Conservation (phyloP, 1,140 invertebrate species). For the Cyphomyrmex costatus region DNA sequence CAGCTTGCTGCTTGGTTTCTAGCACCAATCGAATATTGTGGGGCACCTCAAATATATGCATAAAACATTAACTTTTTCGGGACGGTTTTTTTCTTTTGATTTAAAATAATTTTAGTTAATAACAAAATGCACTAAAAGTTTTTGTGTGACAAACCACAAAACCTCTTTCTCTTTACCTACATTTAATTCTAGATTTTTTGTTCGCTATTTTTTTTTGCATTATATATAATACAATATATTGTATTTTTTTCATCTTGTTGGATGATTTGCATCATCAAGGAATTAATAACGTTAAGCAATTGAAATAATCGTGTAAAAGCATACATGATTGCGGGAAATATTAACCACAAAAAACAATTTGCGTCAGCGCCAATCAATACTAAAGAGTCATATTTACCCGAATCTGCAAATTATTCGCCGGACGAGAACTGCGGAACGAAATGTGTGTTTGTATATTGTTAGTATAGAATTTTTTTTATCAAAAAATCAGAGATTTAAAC, state of each 20-base stretch:
- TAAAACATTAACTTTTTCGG: no score
- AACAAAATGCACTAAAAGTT: no score
- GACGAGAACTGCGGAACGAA: background rate
- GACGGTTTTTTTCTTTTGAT: no score
- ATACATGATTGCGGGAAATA: background rate
- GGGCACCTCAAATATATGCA: background rate
- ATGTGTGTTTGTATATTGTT: slow-evolving; percentile 13
- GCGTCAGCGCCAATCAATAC: slow-evolving; percentile 4
- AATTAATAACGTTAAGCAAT: background rate
- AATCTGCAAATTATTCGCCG: background rate
- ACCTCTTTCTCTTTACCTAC: no score
- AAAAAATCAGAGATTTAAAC: background rate
- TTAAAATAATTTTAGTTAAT: no score
- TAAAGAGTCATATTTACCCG: background rate
- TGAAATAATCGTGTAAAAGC: background rate
- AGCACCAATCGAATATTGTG: slow-evolving; percentile 2
- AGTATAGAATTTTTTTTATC: background rate
- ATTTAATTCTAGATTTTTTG: no score
- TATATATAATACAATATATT: no score
- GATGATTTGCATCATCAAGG: no score
- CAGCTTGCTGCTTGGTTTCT: background rate
- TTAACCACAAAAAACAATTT: slow-evolving; percentile 8
- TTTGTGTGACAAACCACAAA: no score
- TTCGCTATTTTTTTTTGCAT: no score
- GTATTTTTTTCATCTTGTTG: no score